Conservation (phyloP, 2,797 vertebrate genomes). For the Peromyscus nudipes region DNA sequence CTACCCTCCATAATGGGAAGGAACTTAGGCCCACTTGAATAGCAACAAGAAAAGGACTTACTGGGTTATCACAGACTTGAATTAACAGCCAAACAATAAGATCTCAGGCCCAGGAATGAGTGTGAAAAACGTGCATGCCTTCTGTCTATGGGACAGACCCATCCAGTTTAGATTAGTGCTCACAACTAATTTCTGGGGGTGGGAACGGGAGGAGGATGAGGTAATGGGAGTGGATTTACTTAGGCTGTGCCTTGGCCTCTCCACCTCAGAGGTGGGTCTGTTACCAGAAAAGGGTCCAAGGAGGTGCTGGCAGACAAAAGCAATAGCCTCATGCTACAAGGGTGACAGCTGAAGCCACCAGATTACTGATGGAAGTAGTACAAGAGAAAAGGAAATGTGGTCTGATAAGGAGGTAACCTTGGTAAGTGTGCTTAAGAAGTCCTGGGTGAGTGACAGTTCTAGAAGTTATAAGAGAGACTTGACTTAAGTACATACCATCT, state of each 20-base stretch:
- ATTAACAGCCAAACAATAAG: background rate
- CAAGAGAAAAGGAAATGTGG: conserved; percentile 56
- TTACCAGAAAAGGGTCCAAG: conserved; percentile 39
- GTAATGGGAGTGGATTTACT: background rate
- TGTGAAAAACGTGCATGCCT: background rate
- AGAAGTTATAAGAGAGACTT: background rate
- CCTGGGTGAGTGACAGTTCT: background rate
- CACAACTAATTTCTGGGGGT: background rate
- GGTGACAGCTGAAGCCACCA: conserved; percentile 66
- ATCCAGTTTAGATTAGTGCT: background rate
- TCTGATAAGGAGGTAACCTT: conserved; percentile 39
- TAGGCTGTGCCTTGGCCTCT: background rate
- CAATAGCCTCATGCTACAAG: conserved; percentile 4
- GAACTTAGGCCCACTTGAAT: conserved; percentile 30
- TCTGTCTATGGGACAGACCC: background rate
- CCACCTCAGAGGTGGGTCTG: background rate
- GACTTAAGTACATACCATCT: background rate
- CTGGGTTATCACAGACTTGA: background rate
- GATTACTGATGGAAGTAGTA: conserved; percentile 56
- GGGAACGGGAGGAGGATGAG: background rate
- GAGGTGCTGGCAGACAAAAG: conserved; percentile 74
- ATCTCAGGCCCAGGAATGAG: background rate
- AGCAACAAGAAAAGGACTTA: background rate
- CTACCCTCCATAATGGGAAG: background rate
- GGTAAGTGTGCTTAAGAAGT: conserved; percentile 47